phyloP scores from a whole-genome alignment of 2,113 vertebrate species.

The Macroglossus sobrinus region DNA sequence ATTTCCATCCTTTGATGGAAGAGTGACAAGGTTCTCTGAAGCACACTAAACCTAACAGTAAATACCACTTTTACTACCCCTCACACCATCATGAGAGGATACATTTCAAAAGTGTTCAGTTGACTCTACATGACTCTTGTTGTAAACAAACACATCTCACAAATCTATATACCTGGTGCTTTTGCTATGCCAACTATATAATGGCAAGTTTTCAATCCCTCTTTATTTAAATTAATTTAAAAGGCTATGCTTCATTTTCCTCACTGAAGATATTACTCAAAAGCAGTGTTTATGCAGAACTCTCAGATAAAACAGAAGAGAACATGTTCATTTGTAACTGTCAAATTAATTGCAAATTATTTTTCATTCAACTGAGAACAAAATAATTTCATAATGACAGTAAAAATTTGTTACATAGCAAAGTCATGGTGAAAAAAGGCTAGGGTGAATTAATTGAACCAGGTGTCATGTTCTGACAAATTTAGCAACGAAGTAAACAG shows the following conservation, averaged over 20 bases:
- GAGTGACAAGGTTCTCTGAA: background rate
- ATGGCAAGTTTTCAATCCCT: background rate
- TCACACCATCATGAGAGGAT: background rate
- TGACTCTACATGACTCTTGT: background rate
- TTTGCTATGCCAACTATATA: background rate
- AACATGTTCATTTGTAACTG: conserved; percentile 60
- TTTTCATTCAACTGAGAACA: conserved; percentile 59
- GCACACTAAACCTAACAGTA: background rate
- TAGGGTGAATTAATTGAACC: conserved; percentile 28
- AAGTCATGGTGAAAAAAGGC: background rate
- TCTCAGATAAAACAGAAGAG: conserved; percentile 53
- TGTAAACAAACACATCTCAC: background rate
- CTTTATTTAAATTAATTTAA: conserved; percentile 16
- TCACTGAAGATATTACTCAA: conserved; percentile 24
- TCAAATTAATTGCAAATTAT: conserved; percentile 65
- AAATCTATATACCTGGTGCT: background rate
- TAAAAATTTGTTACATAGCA: background rate
- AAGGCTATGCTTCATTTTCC: conserved; percentile 28
- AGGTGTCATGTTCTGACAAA: background rate
- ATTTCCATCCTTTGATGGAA: background rate
- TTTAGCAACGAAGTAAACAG: conserved; percentile 1
- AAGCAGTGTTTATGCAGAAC: conserved; percentile 34
- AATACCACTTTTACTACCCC: background rate
- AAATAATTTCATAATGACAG: conserved; percentile 28
- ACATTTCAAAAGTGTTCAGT: background rate